Conservation (phyloP, 2,113 vertebrate genomes). For the Mionectes macconnelli region DNA sequence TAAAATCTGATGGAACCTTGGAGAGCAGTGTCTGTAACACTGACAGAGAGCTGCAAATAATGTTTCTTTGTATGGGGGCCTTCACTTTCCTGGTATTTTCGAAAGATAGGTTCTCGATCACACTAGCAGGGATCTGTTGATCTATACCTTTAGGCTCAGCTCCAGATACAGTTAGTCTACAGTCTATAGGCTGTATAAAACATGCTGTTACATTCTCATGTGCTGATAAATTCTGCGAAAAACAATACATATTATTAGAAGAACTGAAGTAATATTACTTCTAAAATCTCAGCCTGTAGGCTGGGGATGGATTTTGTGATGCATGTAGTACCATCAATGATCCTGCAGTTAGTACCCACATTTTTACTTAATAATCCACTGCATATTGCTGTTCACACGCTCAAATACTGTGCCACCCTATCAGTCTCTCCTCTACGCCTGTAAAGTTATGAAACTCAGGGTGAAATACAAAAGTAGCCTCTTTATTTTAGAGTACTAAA, state of each 20-base stretch:
- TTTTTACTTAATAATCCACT: neutral
- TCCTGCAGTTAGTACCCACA: neutral
- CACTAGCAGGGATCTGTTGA: slow-evolving; percentile 55
- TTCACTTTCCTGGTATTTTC: slow-evolving; percentile 29
- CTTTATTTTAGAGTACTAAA: neutral
- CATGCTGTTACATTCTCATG: neutral
- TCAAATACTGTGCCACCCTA: neutral
- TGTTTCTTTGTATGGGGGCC: neutral
- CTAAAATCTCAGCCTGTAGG: neutral
- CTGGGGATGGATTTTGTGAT: neutral
- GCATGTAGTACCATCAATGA: neutral
- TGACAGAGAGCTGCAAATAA: slow-evolving; percentile 37
- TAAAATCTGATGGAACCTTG: slow-evolving; percentile 42
- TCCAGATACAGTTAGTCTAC: slow-evolving; percentile 26
- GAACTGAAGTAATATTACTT: neutral
- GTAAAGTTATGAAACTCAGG: neutral
- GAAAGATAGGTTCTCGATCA: slow-evolving; percentile 51
- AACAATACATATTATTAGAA: neutral
- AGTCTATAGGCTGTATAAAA: neutral
- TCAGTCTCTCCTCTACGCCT: neutral
- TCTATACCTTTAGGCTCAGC: slow-evolving; percentile 54
- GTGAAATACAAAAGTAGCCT: neutral
- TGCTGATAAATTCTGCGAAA: slow-evolving; percentile 6
- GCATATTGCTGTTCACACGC: neutral
- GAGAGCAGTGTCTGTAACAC: slow-evolving; percentile 32